phyloP scores from a whole-genome alignment of 2,113 vertebrate species.

The Athene noctua region DNA sequence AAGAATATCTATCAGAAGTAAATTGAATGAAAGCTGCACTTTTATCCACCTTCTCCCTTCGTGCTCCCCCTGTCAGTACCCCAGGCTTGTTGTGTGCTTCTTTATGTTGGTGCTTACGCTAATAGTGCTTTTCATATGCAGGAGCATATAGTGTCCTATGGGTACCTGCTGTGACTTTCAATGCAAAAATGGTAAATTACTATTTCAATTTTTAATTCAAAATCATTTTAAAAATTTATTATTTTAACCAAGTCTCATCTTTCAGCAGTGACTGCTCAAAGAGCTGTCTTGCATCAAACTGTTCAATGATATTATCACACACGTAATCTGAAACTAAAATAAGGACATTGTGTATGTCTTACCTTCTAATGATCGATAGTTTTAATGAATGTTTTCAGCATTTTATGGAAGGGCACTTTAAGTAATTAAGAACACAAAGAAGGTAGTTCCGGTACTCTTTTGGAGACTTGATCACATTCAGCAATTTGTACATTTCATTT shows the following conservation, averaged over 20 bases:
- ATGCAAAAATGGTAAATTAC: neutral
- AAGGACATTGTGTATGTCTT: neutral
- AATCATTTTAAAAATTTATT: neutral
- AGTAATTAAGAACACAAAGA: neutral
- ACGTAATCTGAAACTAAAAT: neutral
- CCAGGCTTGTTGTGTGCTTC: fast-evolving
- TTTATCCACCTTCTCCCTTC: neutral
- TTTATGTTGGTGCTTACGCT: neutral
- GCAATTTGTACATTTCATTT: neutral
- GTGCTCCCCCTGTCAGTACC: fast-evolving
- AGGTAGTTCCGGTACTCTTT: neutral
- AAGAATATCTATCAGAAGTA: neutral
- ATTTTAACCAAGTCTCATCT: neutral
- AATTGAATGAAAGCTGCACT: neutral
- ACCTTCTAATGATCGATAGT: neutral
- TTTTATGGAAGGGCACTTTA: neutral
- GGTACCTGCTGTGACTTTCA: neutral
- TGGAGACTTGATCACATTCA: neutral
- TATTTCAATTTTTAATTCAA: neutral
- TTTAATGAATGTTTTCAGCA: neutral
- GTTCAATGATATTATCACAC: neutral
- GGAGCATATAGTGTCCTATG: neutral
- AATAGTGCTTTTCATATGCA: neutral
- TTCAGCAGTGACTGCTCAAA: neutral
- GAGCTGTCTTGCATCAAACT: neutral